A percentile compares a stretch with the other conserved stretches of the same genome.
These are phyloP conservation scores for Semaprochilodus insignis DNA, from an alignment of 2,797 vertebrate species.

Conservation along the genomic window DNA sequence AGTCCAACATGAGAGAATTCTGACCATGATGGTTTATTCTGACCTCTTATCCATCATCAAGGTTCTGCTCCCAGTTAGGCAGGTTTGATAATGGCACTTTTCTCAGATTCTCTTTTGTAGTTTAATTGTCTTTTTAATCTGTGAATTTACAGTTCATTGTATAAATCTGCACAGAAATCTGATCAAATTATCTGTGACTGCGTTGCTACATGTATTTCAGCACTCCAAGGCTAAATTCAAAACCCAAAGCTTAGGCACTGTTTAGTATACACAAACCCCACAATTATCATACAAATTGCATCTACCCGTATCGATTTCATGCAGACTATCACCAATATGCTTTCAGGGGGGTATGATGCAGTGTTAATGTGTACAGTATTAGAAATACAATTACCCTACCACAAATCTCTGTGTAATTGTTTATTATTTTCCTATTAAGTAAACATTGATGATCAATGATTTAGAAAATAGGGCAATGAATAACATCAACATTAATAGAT, in stretches of 20 bases:
- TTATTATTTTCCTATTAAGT: conserved; percentile 99
- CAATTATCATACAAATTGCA: conserved; percentile 91
- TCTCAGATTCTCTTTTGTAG: not conserved
- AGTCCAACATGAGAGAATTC: no score
- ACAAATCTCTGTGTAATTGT: conserved; percentile 95
- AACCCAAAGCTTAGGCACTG: conserved; percentile 26
- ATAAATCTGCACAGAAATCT: not conserved
- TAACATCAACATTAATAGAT: conserved; percentile 97
- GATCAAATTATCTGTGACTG: not conserved
- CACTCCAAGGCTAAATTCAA: not conserved
- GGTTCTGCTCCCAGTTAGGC: no score
- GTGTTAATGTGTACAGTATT: conserved; percentile 88
- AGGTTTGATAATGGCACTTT: not conserved
- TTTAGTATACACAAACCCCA: conserved; percentile 60
- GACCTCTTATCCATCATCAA: no score
- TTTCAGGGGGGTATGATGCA: conserved; percentile 82
- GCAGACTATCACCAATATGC: conserved; percentile 97
- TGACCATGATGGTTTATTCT: no score
- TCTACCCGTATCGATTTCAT: conserved; percentile 97
- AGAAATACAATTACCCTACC: conserved; percentile 97
- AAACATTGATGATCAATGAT: conserved; percentile 97
- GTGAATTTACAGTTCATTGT: not conserved
- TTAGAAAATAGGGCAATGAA: conserved; percentile 92
- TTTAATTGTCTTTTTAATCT: not conserved
- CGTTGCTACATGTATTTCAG: not conserved